Base-by-base conservation (phyloP, 2,113 vertebrate species). In the Butastur rufipennis region DNA sequence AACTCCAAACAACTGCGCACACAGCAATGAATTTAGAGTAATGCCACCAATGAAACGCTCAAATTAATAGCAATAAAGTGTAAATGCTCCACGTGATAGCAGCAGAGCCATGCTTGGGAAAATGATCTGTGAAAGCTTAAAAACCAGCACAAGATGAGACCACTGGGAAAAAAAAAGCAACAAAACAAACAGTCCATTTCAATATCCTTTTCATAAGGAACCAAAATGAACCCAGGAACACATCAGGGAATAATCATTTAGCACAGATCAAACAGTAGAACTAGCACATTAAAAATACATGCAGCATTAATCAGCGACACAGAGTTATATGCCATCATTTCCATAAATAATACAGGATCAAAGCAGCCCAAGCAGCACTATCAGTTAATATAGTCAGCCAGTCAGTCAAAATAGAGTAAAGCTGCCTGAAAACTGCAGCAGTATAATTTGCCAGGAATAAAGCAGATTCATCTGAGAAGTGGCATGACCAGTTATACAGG, bases 341-440 rank as follows among this genome's bases (percentile, higher is more conserved):
- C 96, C 97, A 97, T 97, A 97, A 97, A 97, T 97, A 95, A 97
- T 96, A 93, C 89, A 42, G 91, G 97, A 97, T 97, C 97, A 97
- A 97, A 97, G 96, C 94, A 93, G 91, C 81, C 91, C 86, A 89
- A 96, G 89, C 95, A 91, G 95, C 74, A 27, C 90, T 93, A 96
- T 97, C 95, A 95, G 95, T 96, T 96, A 95, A 96, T 95, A 94
- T 0, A 94, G 94, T 59, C 96, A 97, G 84, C 71, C 87, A 96
- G 73, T 94, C 97, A 95, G 86, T 96, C 96, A 90, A 94, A 96
- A 95, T 50, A 93, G 66, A 91, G 91, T n/a, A 87, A 97, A 97
- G 95, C 97, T 88, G 93, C 81, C 89, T 68, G 84, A 97, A 96
- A 97, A 91, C 42, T 66, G 65, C 42, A 12, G 83, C 61, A 58